Evolutionary conservation across 2,113 vertebrate species (phyloP).

Genomic region (Mirounga angustirostris): DNA sequence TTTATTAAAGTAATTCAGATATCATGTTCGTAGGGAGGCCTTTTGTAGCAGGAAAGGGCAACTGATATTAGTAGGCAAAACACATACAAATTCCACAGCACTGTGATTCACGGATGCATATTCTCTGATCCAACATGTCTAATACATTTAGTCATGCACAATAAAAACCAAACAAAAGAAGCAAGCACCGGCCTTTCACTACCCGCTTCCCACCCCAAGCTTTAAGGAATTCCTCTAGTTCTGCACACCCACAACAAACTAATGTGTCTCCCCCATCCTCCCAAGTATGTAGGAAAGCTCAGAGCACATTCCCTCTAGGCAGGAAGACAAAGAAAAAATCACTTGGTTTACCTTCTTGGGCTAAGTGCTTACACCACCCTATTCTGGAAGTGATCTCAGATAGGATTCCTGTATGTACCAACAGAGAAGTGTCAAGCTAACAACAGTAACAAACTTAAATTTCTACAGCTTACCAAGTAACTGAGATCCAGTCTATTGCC

Average conservation of each 20-base stretch:
- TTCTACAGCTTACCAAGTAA: not conserved
- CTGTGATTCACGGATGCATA: conserved; percentile 66
- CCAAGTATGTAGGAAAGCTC: conserved; percentile 28
- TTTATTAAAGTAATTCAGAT: conserved; percentile 58
- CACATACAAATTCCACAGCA: conserved; percentile 74
- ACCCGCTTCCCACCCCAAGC: conserved; percentile 32
- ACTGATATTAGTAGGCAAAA: conserved; percentile 74
- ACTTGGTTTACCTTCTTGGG: conserved; percentile 57
- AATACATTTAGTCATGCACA: conserved; percentile 84
- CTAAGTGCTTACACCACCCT: not conserved
- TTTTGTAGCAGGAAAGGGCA: conserved; percentile 69
- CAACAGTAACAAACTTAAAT: conserved; percentile 39
- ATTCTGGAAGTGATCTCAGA: not conserved
- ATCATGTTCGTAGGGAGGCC: not conserved
- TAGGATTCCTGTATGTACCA: not conserved
- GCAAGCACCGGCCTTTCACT: conserved; percentile 56
- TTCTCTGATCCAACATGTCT: conserved; percentile 82
- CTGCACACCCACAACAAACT: conserved; percentile 27
- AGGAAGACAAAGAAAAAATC: not conserved
- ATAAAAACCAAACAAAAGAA: conserved; percentile 83
- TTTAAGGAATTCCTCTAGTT: conserved; percentile 69
- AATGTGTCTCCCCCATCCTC: not conserved
- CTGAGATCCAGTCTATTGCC: not conserved
- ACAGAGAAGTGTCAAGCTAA: not conserved
- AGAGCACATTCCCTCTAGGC: not conserved